Base-by-base conservation (phyloP, 2,797 vertebrate genomes). In the Luscinia megarhynchos region DNA sequence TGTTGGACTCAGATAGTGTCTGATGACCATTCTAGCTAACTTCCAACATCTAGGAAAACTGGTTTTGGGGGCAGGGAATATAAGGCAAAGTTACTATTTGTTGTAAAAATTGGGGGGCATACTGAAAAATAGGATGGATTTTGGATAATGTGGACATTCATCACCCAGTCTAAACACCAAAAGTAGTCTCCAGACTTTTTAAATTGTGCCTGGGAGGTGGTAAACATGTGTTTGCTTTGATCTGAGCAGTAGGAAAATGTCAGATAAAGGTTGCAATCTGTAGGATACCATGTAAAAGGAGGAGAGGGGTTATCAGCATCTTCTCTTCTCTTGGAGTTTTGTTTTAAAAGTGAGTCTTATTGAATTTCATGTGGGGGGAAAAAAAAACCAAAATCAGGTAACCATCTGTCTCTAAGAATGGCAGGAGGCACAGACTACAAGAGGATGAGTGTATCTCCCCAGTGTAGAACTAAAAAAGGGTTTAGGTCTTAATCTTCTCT, bases 301-400 rank as follows among this genome's bases (percentile, higher is more conserved):
- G 14, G 34, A 76, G 32, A 55, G 10, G 15, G 68, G n/a, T 58
- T 79, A 76, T 5, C 68, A 66, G 26, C 30, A 27, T 48, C 23
- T 64, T 76, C 7, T 76, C 4, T 57, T 83, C 41, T n/a, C 12
- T 79, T 76, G 62, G 14, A 72, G 20, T 76, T 87, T 85, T 51
- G 43, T 70, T 90, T 55, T 62, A 46, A 55, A 53, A 75, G 4
- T 38, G 12, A 67, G 6, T 24, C 24, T 83, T 27, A 23, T 5
- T 69, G 55, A 85, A 62, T 84, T 87, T 23, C 24, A 15, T 34
- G 5, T 4, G 5, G 3, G 5, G 0, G 0, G n/a, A n/a, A n/a
- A 4, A 8, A 13, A 9, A 15, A 36, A 0, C 3, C 17, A 17
- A 29, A 18, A 58, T 57, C 3, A 45, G 6, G 6, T 70, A 77